A percentile compares a stretch with the other conserved stretches of the same genome.
Conservation (phyloP, 2,797 vertebrate genomes). For the Podarcis siculus region DNA sequence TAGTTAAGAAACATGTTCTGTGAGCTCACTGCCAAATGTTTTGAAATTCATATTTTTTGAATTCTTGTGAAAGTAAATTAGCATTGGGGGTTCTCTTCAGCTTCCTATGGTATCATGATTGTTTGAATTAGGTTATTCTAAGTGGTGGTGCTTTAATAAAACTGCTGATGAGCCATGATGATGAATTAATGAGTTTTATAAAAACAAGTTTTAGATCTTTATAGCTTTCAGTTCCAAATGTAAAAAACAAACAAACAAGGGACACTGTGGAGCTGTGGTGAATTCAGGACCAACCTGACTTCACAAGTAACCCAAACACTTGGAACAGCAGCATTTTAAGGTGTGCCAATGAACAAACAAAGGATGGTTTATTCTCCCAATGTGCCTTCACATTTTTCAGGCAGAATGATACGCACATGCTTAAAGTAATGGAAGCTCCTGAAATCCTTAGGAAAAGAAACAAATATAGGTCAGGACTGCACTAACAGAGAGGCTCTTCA, state of each 20-base stretch:
- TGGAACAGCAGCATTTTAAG: neutral
- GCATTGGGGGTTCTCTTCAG: neutral
- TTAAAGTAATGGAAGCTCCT: neutral
- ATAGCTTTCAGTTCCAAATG: neutral
- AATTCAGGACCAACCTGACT: neutral
- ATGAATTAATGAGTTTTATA: neutral
- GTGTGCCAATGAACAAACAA: neutral
- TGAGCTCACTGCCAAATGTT: neutral
- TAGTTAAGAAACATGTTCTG: neutral
- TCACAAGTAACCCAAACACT: neutral
- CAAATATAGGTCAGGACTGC: neutral
- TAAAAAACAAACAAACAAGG: neutral
- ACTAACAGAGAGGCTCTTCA: neutral
- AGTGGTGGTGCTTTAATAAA: slow-evolving; percentile 6
- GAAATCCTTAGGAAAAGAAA: neutral
- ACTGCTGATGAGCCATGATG: neutral
- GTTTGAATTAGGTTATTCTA: slow-evolving; percentile 15
- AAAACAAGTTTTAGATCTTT: neutral
- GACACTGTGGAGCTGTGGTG: neutral
- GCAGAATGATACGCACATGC: neutral
- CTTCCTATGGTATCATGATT: neutral
- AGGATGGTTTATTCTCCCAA: neutral
- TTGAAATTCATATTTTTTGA: neutral
- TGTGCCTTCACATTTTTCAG: neutral
- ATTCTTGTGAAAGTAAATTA: slow-evolving; percentile 10